Percentiles rank a stretch among this genome's conserved stretches.
These are phyloP conservation scores for Bombus polaris DNA, from an alignment of 1,140 invertebrate genomes.

Conservation along the genomic window DNA sequence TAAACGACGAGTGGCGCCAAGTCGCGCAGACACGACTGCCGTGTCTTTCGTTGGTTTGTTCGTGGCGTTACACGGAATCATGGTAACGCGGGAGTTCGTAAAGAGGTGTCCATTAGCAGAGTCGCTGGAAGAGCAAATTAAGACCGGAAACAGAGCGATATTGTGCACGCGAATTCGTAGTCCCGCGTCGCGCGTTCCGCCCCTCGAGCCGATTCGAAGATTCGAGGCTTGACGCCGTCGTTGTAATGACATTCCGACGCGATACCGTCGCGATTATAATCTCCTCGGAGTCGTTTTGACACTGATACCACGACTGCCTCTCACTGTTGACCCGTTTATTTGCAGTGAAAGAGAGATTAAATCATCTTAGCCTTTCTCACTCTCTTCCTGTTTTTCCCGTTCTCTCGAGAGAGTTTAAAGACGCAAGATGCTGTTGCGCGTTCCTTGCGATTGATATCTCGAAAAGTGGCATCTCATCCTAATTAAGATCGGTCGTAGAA, in stretches of 20 bases:
- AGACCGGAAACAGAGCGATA: constrained; percentile 9
- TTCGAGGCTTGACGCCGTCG: neutral
- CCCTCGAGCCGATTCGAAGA: neutral
- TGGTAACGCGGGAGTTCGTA: constrained; percentile 16
- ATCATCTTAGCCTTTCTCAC: neutral
- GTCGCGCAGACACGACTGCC: neutral
- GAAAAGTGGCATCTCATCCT: neutral
- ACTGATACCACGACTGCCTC: neutral
- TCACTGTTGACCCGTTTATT: neutral
- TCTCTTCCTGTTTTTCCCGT: neutral
- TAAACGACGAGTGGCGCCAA: neutral
- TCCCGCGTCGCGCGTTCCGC: neutral
- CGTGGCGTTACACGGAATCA: neutral
- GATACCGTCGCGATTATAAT: no score
- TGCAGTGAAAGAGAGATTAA: neutral
- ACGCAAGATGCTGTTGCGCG: neutral
- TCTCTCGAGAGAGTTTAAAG: neutral
- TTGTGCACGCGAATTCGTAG: neutral
- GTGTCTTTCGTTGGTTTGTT: neutral
- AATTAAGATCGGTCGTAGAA: neutral
- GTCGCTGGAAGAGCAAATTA: neutral
- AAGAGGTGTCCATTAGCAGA: neutral
- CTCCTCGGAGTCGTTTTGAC: neutral
- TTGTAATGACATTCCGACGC: neutral
- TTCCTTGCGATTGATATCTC: neutral